Base-by-base conservation (phyloP, 2,888 invertebrate species). In the Trisateles emortualis region DNA sequence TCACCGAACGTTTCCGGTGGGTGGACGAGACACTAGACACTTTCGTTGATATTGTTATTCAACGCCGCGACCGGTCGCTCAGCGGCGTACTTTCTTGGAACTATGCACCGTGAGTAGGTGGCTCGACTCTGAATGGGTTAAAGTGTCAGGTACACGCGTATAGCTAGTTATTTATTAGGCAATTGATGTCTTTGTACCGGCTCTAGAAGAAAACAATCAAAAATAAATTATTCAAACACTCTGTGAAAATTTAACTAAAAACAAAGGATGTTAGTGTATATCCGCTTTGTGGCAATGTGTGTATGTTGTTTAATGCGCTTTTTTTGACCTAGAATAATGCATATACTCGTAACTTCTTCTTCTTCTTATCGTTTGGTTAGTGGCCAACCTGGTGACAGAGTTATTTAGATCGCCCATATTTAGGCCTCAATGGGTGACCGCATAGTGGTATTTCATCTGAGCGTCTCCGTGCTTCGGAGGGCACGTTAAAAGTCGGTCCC, bases 11-110 rank as follows among this genome's bases (percentile, higher is more conserved):
- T 75, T 85, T 85, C 83, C 83, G 81, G 81, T 78, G 76, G 68
- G 64, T 26, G 26, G 4, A 26, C 26, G 26, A 26, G 26, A 26
- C 9, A 26, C 53, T 51, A 56, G 66, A 64, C 73, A 81, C 87
- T 87, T 87, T 87, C 86, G 65, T 79, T 81, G 71, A 67, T 72
- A 79, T 87, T 87, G 76, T 84, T 78, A 86, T 86, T 86, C 86
- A 64, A 67, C 45, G 11, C 1, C 6, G 6, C 1, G n/a, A n/a
- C 22, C 13, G 42, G 48, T 33, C 49, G 45, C 48, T 32, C 49
- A 49, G 59, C 48, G 57, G 52, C 50, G 53, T 57, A 68, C 74
- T 74, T 79, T 78, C 80, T 62, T 71, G 40, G 68, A 66, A 72
- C 40, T 32, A 41, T 52, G 47, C 45, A 36, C 29, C n/a, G 4